These are phyloP conservation scores for Mythimna pallens DNA, from an alignment of 2,888 invertebrate species.

Conservation along the genomic window DNA sequence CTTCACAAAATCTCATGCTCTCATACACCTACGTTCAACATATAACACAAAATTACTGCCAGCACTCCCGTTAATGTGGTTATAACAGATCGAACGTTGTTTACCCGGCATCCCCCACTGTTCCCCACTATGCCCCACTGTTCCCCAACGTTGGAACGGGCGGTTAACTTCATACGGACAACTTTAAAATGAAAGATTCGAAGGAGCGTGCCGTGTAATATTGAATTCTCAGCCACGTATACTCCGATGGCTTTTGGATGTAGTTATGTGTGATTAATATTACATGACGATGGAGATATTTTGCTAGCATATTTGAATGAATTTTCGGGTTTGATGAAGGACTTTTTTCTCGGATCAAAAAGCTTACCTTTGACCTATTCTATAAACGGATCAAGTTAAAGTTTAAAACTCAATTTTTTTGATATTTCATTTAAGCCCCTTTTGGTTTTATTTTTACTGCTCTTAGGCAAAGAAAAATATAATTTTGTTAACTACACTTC, in stretches of 20 bases:
- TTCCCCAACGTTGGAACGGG: conserved; percentile 30
- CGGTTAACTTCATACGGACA: conserved; percentile 72
- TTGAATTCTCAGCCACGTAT: conserved; percentile 61
- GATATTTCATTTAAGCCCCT: neutral
- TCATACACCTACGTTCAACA: conserved; percentile 11
- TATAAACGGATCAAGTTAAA: neutral
- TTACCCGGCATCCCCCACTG: conserved; percentile 63
- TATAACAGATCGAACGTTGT: conserved; percentile 71
- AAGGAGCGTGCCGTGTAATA: conserved; percentile 65
- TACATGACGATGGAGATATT: conserved; percentile 6
- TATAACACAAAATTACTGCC: conserved; percentile 29
- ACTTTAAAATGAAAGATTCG: conserved; percentile 85
- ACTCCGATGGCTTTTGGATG: conserved; percentile 45
- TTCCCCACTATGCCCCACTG: conserved; percentile 37
- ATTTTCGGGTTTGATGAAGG: neutral
- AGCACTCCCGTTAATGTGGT: conserved; percentile 54
- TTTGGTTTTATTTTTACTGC: neutral
- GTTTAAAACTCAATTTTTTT: neutral
- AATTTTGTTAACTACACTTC: neutral
- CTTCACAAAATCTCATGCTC: conserved; percentile 19
- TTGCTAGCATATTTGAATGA: conserved; percentile 11
- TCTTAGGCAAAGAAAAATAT: neutral
- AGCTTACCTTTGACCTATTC: neutral
- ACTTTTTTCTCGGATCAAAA: neutral
- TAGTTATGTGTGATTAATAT: conserved; percentile 49